A percentile compares a stretch with the other conserved stretches of the same genome.
Conservation (phyloP, 1,140 invertebrate genomes). For the Oreohelix idahoensis region DNA sequence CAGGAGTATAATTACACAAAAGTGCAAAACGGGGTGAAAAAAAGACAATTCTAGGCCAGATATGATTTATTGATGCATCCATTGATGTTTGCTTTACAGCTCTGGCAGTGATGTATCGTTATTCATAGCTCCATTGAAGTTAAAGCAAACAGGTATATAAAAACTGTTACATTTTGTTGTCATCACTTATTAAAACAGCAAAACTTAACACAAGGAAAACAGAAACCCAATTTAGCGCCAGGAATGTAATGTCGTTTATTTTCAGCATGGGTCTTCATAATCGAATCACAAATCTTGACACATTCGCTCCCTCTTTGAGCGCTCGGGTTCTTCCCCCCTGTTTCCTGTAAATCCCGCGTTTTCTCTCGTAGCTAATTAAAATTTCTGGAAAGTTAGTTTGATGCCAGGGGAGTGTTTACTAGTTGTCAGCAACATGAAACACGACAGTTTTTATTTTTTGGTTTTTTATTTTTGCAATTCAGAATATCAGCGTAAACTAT, state of each 20-base stretch:
- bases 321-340: neutral
- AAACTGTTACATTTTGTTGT: neutral
- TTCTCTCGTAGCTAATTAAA: neutral
- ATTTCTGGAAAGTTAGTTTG: constrained; percentile 17
- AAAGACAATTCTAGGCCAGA: neutral
- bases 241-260: constrained; percentile 2
- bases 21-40: neutral
- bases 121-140: neutral
- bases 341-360: neutral
- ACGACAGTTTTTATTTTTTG: neutral
- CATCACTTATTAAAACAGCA: neutral
- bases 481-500: too few species aligned
- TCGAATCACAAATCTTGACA: constrained; percentile 9
- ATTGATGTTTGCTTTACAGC: neutral
- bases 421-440: constrained; percentile 1
- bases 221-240: constrained; percentile 4
- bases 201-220: constrained; percentile 2
- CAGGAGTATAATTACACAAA: neutral
- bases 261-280: neutral
- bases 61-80: neutral
- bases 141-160: neutral
- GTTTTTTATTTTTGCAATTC: too few species aligned
- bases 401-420: constrained; percentile 1
- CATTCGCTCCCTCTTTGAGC: neutral
- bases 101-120: neutral